A percentile compares a stretch with the other conserved stretches of the same genome.
phyloP scores from a whole-genome alignment of 2,888 invertebrate genomes.

The Neocrepidodera transversa region DNA sequence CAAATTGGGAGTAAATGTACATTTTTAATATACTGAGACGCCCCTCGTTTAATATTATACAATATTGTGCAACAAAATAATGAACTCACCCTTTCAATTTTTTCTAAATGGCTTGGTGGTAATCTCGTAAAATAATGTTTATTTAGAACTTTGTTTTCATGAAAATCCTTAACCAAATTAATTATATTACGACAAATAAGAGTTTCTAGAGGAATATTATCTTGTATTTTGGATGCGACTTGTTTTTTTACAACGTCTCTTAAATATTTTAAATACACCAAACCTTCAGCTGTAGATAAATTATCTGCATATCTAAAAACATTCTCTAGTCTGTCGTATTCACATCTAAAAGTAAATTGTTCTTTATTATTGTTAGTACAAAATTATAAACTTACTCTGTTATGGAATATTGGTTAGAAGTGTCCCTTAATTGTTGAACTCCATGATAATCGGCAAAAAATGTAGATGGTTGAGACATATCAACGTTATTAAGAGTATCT shows the following conservation, averaged over 20 bases:
- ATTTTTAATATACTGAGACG: no score
- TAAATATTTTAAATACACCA: slow-evolving; percentile 45
- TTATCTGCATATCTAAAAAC: slow-evolving; percentile 42
- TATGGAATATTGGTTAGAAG: slow-evolving; percentile 33
- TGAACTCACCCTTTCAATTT: slow-evolving; percentile 37
- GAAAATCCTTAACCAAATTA: slow-evolving; percentile 39
- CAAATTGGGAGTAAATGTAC: no score
- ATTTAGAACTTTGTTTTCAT: slow-evolving; percentile 37
- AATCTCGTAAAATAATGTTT: slow-evolving; percentile 41
- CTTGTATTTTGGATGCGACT: slow-evolving; percentile 36
- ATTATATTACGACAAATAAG: slow-evolving; percentile 37
- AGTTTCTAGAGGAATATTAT: slow-evolving; percentile 43
- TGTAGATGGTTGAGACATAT: slow-evolving; percentile 23
- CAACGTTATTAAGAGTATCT: neutral
- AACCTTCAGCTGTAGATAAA: slow-evolving; percentile 35
- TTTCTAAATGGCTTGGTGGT: slow-evolving; percentile 38
- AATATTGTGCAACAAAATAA: neutral
- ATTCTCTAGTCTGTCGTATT: slow-evolving; percentile 44
- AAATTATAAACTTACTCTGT: slow-evolving; percentile 40
- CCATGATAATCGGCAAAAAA: slow-evolving; percentile 51
- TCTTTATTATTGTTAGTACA: neutral
- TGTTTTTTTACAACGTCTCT: slow-evolving; percentile 40
- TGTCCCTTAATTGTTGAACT: slow-evolving; percentile 42
- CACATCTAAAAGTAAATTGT: slow-evolving; percentile 40
- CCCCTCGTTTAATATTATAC: no score